These are phyloP conservation scores for Apodemia hepburni DNA, from an alignment of 2,888 invertebrate species.

Conservation along the genomic window DNA sequence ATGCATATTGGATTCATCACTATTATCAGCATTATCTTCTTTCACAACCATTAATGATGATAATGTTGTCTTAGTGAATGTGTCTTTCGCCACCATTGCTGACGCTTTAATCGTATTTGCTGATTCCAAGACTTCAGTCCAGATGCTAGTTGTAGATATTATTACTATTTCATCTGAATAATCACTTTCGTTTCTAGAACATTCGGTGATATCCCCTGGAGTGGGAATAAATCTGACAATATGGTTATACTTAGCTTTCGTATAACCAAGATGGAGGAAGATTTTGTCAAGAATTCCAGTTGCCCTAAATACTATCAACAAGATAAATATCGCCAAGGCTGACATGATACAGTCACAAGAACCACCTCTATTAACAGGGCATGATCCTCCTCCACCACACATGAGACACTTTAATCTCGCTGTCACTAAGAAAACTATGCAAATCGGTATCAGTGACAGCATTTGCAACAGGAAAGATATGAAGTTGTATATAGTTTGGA, in stretches of 20 bases:
- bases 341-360: constrained; percentile 63
- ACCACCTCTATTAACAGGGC: constrained; percentile 53
- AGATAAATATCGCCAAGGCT: constrained; percentile 46
- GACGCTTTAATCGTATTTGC: neutral
- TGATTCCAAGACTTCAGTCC: neutral
- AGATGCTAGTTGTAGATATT: constrained; percentile 9
- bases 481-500: constrained; percentile 63
- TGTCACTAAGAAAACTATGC: constrained; percentile 55
- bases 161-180: constrained; percentile 24
- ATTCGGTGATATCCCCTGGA: constrained; percentile 52
- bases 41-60: neutral
- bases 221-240: constrained; percentile 45
- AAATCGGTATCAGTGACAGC: constrained; percentile 60
- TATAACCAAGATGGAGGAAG: constrained; percentile 56
- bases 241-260: constrained; percentile 41
- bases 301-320: constrained; percentile 57
- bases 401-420: constrained; percentile 56
- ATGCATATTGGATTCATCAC: neutral
- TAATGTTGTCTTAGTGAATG: neutral
- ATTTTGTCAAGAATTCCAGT: constrained; percentile 60
- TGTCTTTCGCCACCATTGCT: neutral
- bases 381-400: constrained; percentile 60
- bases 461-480: constrained; percentile 61
- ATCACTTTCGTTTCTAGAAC: constrained; percentile 48
- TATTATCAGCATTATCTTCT: neutral